Evolutionary conservation across 1,140 invertebrate species (phyloP).

Genomic region (Tetramorium simillimum): DNA sequence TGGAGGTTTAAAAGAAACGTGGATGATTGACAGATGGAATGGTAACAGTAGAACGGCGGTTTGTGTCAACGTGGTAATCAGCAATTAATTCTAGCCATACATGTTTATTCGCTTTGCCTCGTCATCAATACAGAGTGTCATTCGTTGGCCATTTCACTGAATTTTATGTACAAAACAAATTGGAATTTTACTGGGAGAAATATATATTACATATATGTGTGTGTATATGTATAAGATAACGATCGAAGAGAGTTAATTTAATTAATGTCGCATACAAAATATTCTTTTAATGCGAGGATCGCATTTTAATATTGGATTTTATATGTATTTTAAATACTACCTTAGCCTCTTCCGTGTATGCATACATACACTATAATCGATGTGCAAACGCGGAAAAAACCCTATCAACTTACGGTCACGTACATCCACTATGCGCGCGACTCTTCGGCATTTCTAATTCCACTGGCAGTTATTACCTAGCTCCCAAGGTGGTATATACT

Average conservation of each 20-base stretch:
- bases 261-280: constrained; percentile 10
- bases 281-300: neutral
- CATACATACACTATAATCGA: constrained; percentile 50
- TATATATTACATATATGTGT: too few species aligned
- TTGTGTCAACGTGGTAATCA: constrained; percentile 9
- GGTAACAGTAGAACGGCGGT: constrained; percentile 55
- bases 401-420: constrained; percentile 66
- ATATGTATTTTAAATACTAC: constrained; percentile 20
- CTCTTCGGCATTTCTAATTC: constrained; percentile 65
- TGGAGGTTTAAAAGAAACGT: constrained; percentile 33
- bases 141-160: neutral
- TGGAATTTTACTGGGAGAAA: neutral
- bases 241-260: constrained; percentile 36
- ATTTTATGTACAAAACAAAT: constrained; percentile 24
- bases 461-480: constrained; percentile 72
- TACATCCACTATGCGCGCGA: constrained; percentile 65
- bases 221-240: neutral
- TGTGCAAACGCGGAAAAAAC: constrained; percentile 41
- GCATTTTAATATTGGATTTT: neutral
- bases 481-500: constrained; percentile 69
- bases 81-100: neutral
- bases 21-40: constrained; percentile 44
- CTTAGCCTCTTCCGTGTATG: constrained; percentile 54
- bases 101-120: neutral
- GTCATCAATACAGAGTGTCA: neutral